A percentile compares a stretch with the other conserved stretches of the same genome.
Evolutionary conservation across 1,140 invertebrate genomes (phyloP).

Genomic region (Drosophila sp.): DNA sequence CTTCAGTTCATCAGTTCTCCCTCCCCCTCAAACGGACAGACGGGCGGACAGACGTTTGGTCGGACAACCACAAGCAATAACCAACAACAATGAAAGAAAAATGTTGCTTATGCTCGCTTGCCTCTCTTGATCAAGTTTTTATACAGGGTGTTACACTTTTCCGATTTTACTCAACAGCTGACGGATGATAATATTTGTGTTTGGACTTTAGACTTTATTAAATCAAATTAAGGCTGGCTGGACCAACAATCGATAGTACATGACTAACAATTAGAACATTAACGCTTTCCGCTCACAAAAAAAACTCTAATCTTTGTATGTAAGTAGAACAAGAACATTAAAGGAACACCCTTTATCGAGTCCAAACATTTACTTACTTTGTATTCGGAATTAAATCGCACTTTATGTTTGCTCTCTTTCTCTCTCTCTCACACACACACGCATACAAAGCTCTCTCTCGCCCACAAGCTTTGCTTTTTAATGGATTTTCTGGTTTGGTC

Average conservation of each 20-base stretch:
- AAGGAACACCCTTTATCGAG: constrained; percentile 11
- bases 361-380: constrained; percentile 76
- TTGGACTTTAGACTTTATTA: too few species aligned
- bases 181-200: neutral
- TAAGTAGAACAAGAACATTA: neutral
- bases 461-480: constrained; percentile 62
- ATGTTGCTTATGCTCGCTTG: constrained; percentile 65
- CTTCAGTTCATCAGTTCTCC: constrained; percentile 21
- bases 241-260: too few species aligned
- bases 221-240: too few species aligned
- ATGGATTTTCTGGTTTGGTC: constrained; percentile 72
- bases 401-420: constrained; percentile 42
- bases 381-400: constrained; percentile 78
- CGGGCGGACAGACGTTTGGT: neutral
- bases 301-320: neutral
- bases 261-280: neutral
- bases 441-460: constrained; percentile 32
- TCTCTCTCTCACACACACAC: constrained; percentile 16
- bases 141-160: neutral
- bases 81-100: constrained; percentile 65
- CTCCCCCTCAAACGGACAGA: constrained; percentile 12
- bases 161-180: neutral
- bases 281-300: neutral
- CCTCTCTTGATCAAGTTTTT: constrained; percentile 12
- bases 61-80: constrained; percentile 23